Conservation (phyloP, 2,888 invertebrate genomes). For the Xylota sylvarum region DNA sequence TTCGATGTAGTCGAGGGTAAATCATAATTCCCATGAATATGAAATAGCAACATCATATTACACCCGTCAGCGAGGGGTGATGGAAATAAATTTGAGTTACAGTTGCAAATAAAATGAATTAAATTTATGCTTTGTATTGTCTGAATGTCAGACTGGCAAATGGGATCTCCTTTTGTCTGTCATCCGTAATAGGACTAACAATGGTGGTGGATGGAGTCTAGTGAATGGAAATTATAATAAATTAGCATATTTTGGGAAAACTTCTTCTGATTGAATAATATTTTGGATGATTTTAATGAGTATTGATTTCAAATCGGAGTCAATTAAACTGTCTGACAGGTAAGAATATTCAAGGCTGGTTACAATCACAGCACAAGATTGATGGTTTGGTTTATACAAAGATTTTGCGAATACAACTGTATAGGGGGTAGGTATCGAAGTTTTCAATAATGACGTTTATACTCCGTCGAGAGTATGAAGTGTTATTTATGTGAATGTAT, state of each 20-base stretch:
- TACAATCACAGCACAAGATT: not conserved
- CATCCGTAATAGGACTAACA: not conserved
- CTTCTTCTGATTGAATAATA: not conserved
- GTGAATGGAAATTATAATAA: slow-evolving; percentile 1
- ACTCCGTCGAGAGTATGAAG: no score
- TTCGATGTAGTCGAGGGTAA: slow-evolving; percentile 33
- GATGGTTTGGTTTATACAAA: not conserved
- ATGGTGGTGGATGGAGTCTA: not conserved
- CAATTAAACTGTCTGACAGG: slow-evolving; percentile 19
- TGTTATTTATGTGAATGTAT: no score
- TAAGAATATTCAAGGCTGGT: not conserved
- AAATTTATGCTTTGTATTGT: not conserved
- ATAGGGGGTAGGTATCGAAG: no score
- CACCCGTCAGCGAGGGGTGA: not conserved
- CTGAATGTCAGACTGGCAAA: not conserved
- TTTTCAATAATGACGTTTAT: no score
- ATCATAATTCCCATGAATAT: slow-evolving; percentile 63
- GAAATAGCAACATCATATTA: slow-evolving; percentile 38
- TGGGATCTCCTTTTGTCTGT: not conserved
- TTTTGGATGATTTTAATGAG: not conserved
- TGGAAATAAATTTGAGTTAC: slow-evolving; percentile 16
- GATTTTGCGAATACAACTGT: no score
- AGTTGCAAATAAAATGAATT: slow-evolving; percentile 20
- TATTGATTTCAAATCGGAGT: not conserved
- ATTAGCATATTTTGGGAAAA: not conserved